phyloP scores from a whole-genome alignment of 2,888 invertebrate species.

The Rhogogaster chlorosoma region DNA sequence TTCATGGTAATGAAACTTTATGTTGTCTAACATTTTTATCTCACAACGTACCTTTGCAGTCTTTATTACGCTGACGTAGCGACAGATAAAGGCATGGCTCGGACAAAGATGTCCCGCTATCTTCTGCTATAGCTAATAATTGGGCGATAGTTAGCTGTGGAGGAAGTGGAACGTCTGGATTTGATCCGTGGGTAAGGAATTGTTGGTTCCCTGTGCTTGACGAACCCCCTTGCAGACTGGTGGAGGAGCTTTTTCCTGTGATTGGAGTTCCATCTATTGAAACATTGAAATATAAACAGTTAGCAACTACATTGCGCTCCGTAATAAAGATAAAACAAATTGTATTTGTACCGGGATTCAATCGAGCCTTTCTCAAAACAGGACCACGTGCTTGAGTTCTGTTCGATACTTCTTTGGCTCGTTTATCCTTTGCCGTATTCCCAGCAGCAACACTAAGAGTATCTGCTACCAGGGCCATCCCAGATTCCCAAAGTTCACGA shows the following conservation, averaged over 20 bases:
- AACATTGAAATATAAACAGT: not conserved
- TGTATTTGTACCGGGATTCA: constrained; percentile 63
- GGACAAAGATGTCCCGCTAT: constrained; percentile 78
- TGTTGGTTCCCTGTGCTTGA: constrained; percentile 74
- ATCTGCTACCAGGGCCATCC: constrained; percentile 79
- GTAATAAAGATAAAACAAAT: not conserved
- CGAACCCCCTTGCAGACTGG: constrained; percentile 70
- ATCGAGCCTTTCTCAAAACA: constrained; percentile 66
- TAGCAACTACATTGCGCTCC: not conserved
- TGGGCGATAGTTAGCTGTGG: constrained; percentile 82
- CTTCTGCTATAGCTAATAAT: constrained; percentile 80
- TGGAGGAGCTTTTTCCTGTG: constrained; percentile 60
- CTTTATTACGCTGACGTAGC: constrained; percentile 71
- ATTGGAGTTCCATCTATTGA: constrained; percentile 60
- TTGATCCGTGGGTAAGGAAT: constrained; percentile 77
- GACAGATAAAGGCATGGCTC: constrained; percentile 78
- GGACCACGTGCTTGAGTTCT: constrained; percentile 74
- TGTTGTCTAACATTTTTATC: not conserved
- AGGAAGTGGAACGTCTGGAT: constrained; percentile 79
- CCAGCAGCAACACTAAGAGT: constrained; percentile 91
- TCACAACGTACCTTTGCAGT: constrained; percentile 68
- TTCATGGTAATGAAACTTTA: not conserved
- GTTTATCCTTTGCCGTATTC: constrained; percentile 93
- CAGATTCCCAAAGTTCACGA: constrained; percentile 77
- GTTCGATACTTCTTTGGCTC: constrained; percentile 91